Percentiles rank a stretch among this genome's conserved stretches.
Evolutionary conservation across 35 echinoderm and acorn worm species (phyloP).

Genomic region (Heliocidaris tuberculata): DNA sequence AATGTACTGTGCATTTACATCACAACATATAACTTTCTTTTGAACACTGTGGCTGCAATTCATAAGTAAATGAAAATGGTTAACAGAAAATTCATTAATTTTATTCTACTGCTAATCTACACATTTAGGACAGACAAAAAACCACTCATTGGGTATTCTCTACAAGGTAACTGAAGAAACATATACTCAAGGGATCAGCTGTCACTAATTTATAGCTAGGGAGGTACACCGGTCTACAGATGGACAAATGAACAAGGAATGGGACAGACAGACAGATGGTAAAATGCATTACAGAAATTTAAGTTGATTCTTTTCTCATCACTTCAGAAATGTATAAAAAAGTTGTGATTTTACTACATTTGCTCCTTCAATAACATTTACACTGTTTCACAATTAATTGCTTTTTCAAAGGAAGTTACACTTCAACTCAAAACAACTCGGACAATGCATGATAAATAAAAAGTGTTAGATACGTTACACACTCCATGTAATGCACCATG

Average conservation of each 20-base stretch:
- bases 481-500: background rate
- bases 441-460: background rate
- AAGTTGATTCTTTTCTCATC: background rate
- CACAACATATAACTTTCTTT: background rate
- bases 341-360: background rate
- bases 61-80: background rate
- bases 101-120: background rate
- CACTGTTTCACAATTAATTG: background rate
- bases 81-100: background rate
- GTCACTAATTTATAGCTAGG: background rate
- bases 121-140: background rate
- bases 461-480: background rate
- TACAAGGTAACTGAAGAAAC: background rate
- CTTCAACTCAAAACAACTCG: background rate
- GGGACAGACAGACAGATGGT: background rate
- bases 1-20: no score
- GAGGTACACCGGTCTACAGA: background rate
- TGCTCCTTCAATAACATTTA: background rate
- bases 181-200: background rate
- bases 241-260: background rate
- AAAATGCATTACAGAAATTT: background rate
- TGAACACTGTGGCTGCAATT: background rate
- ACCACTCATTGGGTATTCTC: background rate
- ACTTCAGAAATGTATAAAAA: background rate
- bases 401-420: background rate